Conservation (phyloP, 2,113 vertebrate species). For the Rissa tridactyla region DNA sequence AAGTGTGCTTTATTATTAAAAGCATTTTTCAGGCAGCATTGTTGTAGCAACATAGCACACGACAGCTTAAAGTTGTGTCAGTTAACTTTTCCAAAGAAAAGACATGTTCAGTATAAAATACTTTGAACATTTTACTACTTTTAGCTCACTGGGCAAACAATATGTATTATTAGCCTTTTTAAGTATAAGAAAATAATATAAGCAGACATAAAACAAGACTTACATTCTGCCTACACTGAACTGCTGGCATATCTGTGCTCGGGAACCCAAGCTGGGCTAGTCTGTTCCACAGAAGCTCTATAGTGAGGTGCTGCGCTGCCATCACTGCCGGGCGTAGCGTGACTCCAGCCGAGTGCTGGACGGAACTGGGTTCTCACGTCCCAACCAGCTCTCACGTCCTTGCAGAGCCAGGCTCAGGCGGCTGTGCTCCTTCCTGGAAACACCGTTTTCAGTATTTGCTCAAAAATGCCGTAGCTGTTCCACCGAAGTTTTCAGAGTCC, state of each 20-base stretch:
- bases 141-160: not conserved
- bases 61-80: not conserved
- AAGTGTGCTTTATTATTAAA: not conserved
- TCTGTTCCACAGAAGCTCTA: not conserved
- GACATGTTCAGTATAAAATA: not conserved
- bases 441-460: not conserved
- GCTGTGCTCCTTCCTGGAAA: not conserved
- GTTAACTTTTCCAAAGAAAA: not conserved
- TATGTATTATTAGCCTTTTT: not conserved
- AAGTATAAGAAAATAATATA: not conserved
- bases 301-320: not conserved
- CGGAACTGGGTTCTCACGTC: not conserved
- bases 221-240: not conserved
- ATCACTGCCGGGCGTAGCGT: rapidly evolving
- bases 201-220: not conserved
- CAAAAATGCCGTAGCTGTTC: not conserved
- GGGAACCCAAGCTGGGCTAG: rapidly evolving
- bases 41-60: not conserved
- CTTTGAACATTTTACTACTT: not conserved
- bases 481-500: not conserved
- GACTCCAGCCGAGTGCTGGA: not conserved
- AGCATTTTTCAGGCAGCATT: not conserved
- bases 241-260: not conserved
- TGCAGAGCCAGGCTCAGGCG: not conserved
- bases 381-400: not conserved